Base-by-base conservation (phyloP, 2,888 invertebrate species). In the Alloscopus bannaensis region DNA sequence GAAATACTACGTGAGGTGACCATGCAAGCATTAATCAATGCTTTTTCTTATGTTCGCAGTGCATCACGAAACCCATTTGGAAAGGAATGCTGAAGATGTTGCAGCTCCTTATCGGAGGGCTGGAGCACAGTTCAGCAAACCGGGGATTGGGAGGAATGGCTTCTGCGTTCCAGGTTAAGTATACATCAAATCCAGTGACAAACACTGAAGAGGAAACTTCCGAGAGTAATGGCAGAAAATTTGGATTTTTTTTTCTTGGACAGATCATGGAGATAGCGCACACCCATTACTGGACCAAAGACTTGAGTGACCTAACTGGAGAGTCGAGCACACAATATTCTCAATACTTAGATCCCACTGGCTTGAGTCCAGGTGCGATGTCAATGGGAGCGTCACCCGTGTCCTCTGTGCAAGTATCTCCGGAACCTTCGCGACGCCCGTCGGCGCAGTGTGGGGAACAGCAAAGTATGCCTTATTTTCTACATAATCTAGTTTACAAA, bases 141-240 rank as follows among this genome's bases (percentile, higher is more conserved):
- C 95, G 96, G 87, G 98, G 98, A 0, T 91, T 97, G 0, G 98
- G 98, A 40, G 99, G 99, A 24, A 97, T 98, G 95, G 97, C 98
- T 2, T 97, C 98, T 0, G 96, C 96, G 22, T 98, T 97, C 89
- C 84, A 84, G 81, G 86, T 85, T n/a, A 3, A 16, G 18, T 45
- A n/a, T 16, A 45, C 18, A 16, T 45, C 18, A 45, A 16, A 36
- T n/a, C n/a, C n/a, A n/a, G n/a, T n/a, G n/a, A n/a, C n/a, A 64
- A 18, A n/a, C n/a, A n/a, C n/a, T n/a, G n/a, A n/a, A n/a, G n/a
- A n/a, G n/a, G n/a, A n/a, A n/a, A n/a, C n/a, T n/a, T n/a, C n/a
- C n/a, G n/a, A n/a, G n/a, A n/a, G n/a, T n/a, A n/a, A n/a, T 18
- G 4, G 47, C 47, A 4, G 47, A n/a, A 47, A 47, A 47, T 13